Evolutionary conservation across 2,888 invertebrate genomes (phyloP).

Genomic region (Apamea epomidion): DNA sequence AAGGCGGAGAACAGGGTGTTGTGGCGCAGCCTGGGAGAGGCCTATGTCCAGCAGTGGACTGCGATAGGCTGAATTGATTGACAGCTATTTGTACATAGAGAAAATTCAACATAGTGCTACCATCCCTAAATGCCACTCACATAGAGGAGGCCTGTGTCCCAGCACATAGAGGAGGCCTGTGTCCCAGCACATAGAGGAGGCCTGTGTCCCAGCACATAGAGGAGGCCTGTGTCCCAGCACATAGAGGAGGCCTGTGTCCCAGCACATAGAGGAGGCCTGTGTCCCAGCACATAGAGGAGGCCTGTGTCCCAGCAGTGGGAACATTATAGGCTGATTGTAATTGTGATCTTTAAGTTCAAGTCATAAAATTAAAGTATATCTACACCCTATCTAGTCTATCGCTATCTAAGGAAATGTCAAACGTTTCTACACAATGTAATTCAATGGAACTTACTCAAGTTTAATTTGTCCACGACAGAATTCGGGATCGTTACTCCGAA

Average conservation of each 20-base stretch:
- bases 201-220: neutral
- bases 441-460: constrained; percentile 74
- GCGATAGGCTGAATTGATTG: no score
- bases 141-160: neutral
- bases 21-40: no score
- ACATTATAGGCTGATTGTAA: neutral
- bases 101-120: constrained; percentile 34
- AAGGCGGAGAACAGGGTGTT: no score
- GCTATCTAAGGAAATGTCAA: constrained; percentile 66
- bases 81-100: constrained; percentile 19
- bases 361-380: constrained; percentile 52
- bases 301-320: no score
- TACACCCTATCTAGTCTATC: no score
- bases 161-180: neutral
- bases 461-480: constrained; percentile 69
- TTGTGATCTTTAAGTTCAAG: constrained; percentile 19
- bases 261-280: neutral
- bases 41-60: no score
- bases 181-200: neutral
- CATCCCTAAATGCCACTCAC: constrained; percentile 5
- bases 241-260: neutral
- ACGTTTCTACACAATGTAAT: constrained; percentile 74
- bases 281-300: neutral
- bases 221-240: neutral
- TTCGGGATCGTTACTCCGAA: constrained; percentile 57